Base-by-base conservation (phyloP, 2,797 vertebrate species). In the Ceryle rudis region DNA sequence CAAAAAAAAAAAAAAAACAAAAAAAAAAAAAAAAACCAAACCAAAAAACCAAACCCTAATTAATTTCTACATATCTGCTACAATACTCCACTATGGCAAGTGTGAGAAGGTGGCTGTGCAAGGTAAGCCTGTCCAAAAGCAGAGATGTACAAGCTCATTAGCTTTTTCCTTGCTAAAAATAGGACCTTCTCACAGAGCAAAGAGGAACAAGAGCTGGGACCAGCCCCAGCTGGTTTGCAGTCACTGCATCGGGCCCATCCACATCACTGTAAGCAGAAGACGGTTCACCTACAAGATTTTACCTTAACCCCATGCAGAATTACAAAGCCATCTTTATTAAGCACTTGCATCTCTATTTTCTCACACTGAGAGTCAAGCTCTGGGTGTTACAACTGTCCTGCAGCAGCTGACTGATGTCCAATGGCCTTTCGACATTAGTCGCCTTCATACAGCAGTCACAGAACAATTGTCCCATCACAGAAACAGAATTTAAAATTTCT, bases 371-470 rank as follows among this genome's bases (percentile, higher is more conserved):
- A 79, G 28, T n/a, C 33, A 31, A 11, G 41, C 33, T 85, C 25
- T 9, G 11, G 86, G 39, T 55, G 62, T 19, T 55, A 22, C 4
- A 5, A 26, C 52, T 70, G 58, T 73, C 81, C 71, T 57, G 39
- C 46, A 54, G 75, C 51, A 79, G 66, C 28, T 49, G 54, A 91
- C 14, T 46, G 72, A 92, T 46, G 67, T 23, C 51, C 2, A 0
- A 44, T 14, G 10, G 66, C 66, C 46, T 28, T 64, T n/a, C 61
- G 12, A 11, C 75, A 37, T 9, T 16, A 62, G 49, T 65, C 2
- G 1, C 88, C 33, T 33, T 75, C 11, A 4, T 20, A 37, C 0
- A 0, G 71, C 0, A 0, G 57, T 16, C 11, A 0, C 86, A 85
- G 60, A 87, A 89, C 65, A 86, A 89, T 57, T 60, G 81, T 28